Base-by-base conservation (phyloP, 2,113 vertebrate genomes). In the Danio rerio region DNA sequence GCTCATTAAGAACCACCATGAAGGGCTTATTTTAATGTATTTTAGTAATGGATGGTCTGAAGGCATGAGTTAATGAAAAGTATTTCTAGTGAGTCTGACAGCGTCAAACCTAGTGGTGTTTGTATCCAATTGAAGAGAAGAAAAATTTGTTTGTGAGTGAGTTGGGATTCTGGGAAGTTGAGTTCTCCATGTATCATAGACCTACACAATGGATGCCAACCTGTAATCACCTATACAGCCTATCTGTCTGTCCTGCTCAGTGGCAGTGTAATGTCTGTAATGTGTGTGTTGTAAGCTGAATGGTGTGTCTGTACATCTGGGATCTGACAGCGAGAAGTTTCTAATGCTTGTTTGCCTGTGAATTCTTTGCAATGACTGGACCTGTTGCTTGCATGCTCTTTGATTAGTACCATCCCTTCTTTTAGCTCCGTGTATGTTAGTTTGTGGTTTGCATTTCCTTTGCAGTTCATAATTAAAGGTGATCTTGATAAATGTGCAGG, bases 401-500 rank as follows among this genome's bases (percentile, higher is more conserved):
- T 83, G 78, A 85, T 85, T 80, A 82, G 55, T 65, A 61, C n/a
- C 62, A 55, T 82, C 52, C 43, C 21, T 59, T 49, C 65, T 79
- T 85, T 49, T 47, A 79, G 68, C 70, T 82, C 40, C 81, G 56
- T 78, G 61, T 78, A 68, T 73, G 31, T 84, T 80, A 84, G 62
- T 71, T 71, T 80, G 82, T n/a, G 76, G 69, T 62, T 74, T 66
- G 82, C 78, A 55, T 16, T 69, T 75, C 31, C 52, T 78, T 79
- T 47, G 61, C 21, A 16, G 63, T 74, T 72, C 53, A 49, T 83
- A 80, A 85, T 76, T 85, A 70, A 85, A 72, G 42, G 49, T 81
- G 69, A 84, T 82, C 70, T 75, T 75, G 73, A 84, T 75, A 13
- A 84, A 80, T 81, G 81, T 78, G 74, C 52, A 16, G 75, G 75